Evolutionary conservation across 2,888 invertebrate genomes (phyloP).

Genomic region (Brenthis daphne): DNA sequence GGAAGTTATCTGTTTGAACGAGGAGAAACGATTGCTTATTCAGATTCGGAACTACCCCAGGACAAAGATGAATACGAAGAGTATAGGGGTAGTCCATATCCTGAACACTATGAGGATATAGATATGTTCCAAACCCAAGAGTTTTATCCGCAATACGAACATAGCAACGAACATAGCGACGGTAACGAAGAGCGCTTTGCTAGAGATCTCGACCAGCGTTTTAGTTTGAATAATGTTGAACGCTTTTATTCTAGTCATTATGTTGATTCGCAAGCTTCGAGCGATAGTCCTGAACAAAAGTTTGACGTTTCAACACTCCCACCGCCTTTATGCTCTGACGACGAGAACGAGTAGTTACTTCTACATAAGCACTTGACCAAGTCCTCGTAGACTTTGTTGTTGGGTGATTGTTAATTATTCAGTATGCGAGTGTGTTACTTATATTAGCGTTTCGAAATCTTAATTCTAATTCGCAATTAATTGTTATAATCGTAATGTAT

Average conservation of each 20-base stretch:
- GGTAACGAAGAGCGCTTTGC: slow-evolving; percentile 58
- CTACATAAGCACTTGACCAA: slow-evolving; percentile 32
- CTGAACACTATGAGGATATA: slow-evolving; percentile 72
- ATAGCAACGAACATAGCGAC: slow-evolving; percentile 54
- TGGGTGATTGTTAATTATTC: slow-evolving; percentile 52
- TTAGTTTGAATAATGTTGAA: slow-evolving; percentile 76
- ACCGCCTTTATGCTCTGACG: slow-evolving; percentile 89
- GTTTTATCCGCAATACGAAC: slow-evolving; percentile 75
- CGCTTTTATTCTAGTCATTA: slow-evolving; percentile 78
- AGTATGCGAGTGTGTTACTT: slow-evolving; percentile 51
- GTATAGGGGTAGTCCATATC: slow-evolving; percentile 74
- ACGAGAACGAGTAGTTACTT: slow-evolving; percentile 82
- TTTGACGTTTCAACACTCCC: slow-evolving; percentile 89
- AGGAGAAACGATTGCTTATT: slow-evolving; percentile 71
- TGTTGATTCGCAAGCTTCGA: slow-evolving; percentile 84
- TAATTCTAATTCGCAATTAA: slow-evolving; percentile 66
- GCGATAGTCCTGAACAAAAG: slow-evolving; percentile 86
- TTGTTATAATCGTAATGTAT: slow-evolving; percentile 61
- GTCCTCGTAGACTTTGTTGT: slow-evolving; percentile 48
- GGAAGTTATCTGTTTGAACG: slow-evolving; percentile 72
- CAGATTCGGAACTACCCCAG: slow-evolving; percentile 69
- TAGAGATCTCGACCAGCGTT: slow-evolving; percentile 74
- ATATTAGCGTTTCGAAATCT: slow-evolving; percentile 58
- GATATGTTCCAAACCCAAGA: slow-evolving; percentile 76
- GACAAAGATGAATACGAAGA: slow-evolving; percentile 75